These are phyloP conservation scores for Nycticorax nycticorax DNA, from an alignment of 2,113 vertebrate genomes.

Conservation along the genomic window DNA sequence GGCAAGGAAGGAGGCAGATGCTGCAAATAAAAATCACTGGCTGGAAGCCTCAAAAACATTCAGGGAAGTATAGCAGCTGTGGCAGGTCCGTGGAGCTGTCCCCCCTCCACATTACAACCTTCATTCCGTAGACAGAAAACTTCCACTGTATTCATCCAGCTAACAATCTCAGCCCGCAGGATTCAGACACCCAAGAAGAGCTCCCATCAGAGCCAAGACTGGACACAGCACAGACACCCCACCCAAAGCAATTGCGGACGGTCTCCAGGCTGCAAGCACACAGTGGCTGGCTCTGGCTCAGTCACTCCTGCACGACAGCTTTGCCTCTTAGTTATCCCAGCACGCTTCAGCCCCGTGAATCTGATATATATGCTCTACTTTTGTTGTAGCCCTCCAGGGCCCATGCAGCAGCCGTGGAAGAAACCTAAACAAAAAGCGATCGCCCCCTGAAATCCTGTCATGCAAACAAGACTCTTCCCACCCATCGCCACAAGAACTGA, in stretches of 20 bases:
- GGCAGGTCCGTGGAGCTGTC: background rate
- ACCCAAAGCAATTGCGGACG: background rate
- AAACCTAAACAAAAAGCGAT: slow-evolving; percentile 45
- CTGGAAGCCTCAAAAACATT: background rate
- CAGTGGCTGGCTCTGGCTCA: background rate
- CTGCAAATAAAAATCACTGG: background rate
- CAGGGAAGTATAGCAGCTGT: background rate
- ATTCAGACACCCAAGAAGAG: background rate
- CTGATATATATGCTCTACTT: background rate
- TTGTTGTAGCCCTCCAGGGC: slow-evolving; percentile 15
- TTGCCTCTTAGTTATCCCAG: background rate
- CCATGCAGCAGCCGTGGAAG: background rate
- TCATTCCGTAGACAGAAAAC: background rate
- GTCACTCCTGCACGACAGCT: background rate
- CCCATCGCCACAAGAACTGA: slow-evolving; percentile 28
- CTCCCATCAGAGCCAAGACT: background rate
- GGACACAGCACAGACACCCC: background rate
- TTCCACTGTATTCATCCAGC: background rate
- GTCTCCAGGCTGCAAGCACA: background rate
- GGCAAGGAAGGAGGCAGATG: background rate
- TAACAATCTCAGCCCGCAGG: background rate
- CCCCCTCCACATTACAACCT: background rate
- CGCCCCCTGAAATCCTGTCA: slow-evolving; percentile 28
- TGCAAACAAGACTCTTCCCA: slow-evolving; percentile 63
- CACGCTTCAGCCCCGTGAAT: background rate